Evolutionary conservation across 2,113 vertebrate genomes (phyloP), one percentile per base, ranked within the genome.

Genomic region (Sigmodon hispidus): DNA sequence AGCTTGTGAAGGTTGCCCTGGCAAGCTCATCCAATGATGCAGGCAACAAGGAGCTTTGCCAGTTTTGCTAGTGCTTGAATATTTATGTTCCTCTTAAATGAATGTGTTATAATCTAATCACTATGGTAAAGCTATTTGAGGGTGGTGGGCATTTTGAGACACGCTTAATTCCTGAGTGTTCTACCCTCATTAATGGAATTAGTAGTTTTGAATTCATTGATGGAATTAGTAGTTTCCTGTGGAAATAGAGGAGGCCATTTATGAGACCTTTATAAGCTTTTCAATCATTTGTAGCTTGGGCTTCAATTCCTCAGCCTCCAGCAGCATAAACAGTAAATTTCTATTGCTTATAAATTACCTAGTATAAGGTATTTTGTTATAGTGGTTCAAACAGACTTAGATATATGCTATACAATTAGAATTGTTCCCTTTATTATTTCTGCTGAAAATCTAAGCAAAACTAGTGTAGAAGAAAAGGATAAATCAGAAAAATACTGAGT

Each of bases 1-100:
- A 91, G 88, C 55, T 96, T 73, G 79, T 70, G 73, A 87, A 88
- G n/a, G n/a, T n/a, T n/a, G n/a, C n/a, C n/a, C n/a, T n/a, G n/a
- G n/a, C n/a, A n/a, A n/a, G n/a, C n/a, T n/a, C n/a, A n/a, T n/a
- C n/a, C n/a, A n/a, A n/a, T n/a, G n/a, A n/a, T n/a, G n/a, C n/a
- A n/a, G n/a, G n/a, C n/a, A n/a, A n/a, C n/a, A n/a, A n/a, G n/a
- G n/a, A n/a, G n/a, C n/a, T n/a, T n/a, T n/a, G n/a, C n/a, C n/a
- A n/a, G n/a, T 73, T 36, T 43, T 90, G 43, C 29, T 86, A 89
- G 26, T 21, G 6, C 34, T 43, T 52, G 61, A 86, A 29, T 69
- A 45, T 69, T 76, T 90, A 8, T 77, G 29, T 70, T 15, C 13
- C 43, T 90, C 36, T 45, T n/a, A 61, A 85, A 93, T 52, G 45